These are phyloP conservation scores for Sesamia inferens DNA, from an alignment of 2,888 invertebrate species.

Conservation along the genomic window DNA sequence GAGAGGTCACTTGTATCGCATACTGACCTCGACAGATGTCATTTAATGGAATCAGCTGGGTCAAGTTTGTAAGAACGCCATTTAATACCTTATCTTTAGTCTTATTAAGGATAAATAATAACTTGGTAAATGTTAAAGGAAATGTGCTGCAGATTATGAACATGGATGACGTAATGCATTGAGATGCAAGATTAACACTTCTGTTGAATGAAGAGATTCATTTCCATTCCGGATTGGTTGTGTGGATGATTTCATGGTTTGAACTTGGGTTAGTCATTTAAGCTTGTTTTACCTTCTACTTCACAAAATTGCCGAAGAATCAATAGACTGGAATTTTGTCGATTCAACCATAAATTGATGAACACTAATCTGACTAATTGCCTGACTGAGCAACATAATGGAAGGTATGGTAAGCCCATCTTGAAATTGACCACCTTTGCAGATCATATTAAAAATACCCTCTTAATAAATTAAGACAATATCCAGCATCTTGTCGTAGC, in stretches of 20 bases:
- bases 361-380: neutral
- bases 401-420: neutral
- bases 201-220: slow-evolving; percentile 11
- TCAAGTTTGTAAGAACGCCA: slow-evolving; percentile 56
- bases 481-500: too few relatives aligned
- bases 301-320: neutral
- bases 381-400: too few relatives aligned
- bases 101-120: slow-evolving; percentile 12
- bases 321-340: neutral
- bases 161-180: slow-evolving; percentile 37
- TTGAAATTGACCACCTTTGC: too few relatives aligned
- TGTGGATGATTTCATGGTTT: slow-evolving; percentile 49
- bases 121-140: slow-evolving; percentile 12
- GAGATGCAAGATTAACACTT: slow-evolving; percentile 40
- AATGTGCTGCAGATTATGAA: neutral
- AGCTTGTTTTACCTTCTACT: neutral
- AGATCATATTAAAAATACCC: too few relatives aligned
- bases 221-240: slow-evolving; percentile 35
- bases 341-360: neutral
- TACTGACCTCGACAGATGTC: slow-evolving; percentile 59
- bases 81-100: slow-evolving; percentile 52
- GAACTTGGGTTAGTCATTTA: slow-evolving; percentile 29
- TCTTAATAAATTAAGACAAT: neutral
- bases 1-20: slow-evolving; percentile 50
- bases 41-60: slow-evolving; percentile 46